Base-by-base conservation (phyloP, 2,888 invertebrate species). In the Ophion costatus region DNA sequence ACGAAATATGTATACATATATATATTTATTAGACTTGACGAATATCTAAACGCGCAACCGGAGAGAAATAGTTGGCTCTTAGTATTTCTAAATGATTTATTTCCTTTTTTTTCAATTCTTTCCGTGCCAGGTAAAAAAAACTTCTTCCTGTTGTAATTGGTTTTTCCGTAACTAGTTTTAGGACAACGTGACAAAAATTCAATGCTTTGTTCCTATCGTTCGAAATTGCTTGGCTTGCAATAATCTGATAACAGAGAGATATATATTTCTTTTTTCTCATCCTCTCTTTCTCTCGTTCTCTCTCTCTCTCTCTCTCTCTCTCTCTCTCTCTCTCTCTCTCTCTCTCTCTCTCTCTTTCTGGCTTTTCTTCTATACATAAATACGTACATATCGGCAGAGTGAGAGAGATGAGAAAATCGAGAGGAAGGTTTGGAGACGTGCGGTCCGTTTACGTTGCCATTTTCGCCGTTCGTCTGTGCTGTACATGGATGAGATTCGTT, bases 191-290 rank as follows among this genome's bases (percentile, higher is more conserved):
- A 66, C 38, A 11, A n/a, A n/a, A n/a, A 66, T 66, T n/a, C 33
- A 29, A 20, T 66, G 33, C 38, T 67, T 67, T 38, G 45, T 42
- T 22, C 11, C 11, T n/a, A 38, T n/a, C 38, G 9, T 38, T n/a
- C 67, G 45, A 45, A 67, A 67, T 45, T 38, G 67, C 67, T 67
- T 67, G 22, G 67, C 10, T 67, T 67, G 45, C n/a, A 45, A 67
- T 42, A 67, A 67, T 67, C 67, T 67, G 22, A n/a, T 22, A 67
- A 20, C 20, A 22, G 2, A 22, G 51, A 14, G 51, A 14, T 51
- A 51, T 51, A 51, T 51, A 38, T 38, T 38, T 38, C 38, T 7
- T 38, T 38, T 9, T 7, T 38, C 38, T 38, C 38, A 38, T 38
- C 38, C 38, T 51, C 5, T 14, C 0, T 9, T 11, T 45, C 45